Evolutionary conservation across 2,797 vertebrate genomes (phyloP), one percentile per base, ranked within the genome.

Genomic region (Etheostoma nigrum): DNA sequence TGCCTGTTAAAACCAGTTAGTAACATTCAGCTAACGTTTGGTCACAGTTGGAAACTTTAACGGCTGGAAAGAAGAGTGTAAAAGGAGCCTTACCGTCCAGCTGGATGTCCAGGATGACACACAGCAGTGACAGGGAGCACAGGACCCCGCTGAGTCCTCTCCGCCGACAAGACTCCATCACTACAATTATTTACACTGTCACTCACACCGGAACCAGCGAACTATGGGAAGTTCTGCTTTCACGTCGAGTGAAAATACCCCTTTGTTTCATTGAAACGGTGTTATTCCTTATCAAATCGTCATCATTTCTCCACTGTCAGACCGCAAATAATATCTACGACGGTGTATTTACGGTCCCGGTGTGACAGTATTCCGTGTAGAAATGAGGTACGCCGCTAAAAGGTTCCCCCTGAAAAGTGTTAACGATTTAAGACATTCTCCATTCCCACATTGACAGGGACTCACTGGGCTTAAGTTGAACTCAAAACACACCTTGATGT

Each of bases 81-180:
- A 47, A 72, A 4, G 0, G 12, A 1, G 64, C 52, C 93, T 91
- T 84, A 96, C 96, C 96, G 88, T 96, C 95, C 81, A 96, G 82
- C 90, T 96, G 96, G 53, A 96, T 91, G 86, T 96, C 96, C 88
- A 97, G 78, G n/a, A 97, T 76, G 63, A 96, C 96, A 87, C 94
- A 95, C 18, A 97, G 91, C 85, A 97, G 92, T 1, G 96, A 96
- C 84, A 96, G 80, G 54, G 94, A 96, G 72, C 95, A 95, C 67
- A 96, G 86, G 69, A 96, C 81, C 75, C 95, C 93, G 89, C 90
- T 91, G 78, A 95, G 88, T 83, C 95, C 95, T 5, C 89, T 88
- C 88, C 94, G 90, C 65, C 93, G 92, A 82, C 95, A 94, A 78
- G 93, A 79, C 65, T 95, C 95, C 94, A 95, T 95, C 42, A 10